Conservation (phyloP, 1,140 invertebrate genomes). For the Mylabris phalerata region DNA sequence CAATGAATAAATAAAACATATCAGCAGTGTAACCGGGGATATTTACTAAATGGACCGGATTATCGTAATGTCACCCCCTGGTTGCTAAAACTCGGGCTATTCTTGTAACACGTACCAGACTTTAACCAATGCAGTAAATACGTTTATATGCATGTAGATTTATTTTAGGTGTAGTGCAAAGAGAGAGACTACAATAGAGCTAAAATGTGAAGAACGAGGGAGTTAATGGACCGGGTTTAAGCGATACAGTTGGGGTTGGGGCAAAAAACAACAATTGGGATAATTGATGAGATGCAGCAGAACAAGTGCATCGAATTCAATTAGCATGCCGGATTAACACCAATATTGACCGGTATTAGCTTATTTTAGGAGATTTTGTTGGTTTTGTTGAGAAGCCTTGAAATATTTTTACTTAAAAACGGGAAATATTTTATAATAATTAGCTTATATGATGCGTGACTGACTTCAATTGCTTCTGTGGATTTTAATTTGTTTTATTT, state of each 20-base stretch:
- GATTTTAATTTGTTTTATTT: neutral
- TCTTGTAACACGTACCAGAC: neutral
- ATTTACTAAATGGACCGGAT: constrained; percentile 17
- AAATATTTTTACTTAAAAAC: neutral
- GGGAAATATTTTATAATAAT: neutral
- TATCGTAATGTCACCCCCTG: constrained; percentile 14
- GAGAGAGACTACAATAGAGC: no score
- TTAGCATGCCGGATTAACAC: constrained; percentile 17
- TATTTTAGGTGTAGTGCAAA: neutral
- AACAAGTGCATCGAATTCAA: constrained; percentile 18
- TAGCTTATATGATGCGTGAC: neutral
- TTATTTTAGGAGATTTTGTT: neutral
- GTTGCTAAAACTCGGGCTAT: neutral
- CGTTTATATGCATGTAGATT: neutral
- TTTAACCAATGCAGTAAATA: neutral
- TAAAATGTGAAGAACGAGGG: neutral
- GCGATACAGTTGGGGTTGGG: constrained; percentile 1
- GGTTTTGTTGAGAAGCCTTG: neutral
- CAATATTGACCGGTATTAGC: neutral
- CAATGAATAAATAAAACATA: constrained; percentile 16
- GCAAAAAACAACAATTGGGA: neutral
- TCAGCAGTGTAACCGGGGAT: neutral
- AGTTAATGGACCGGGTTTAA: constrained; percentile 1
- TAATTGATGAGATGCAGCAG: constrained; percentile 5
- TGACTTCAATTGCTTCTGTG: neutral